Evolutionary conservation across 2,888 invertebrate species (phyloP), one percentile per base, ranked within the genome.

Genomic region (Pocota personata): DNA sequence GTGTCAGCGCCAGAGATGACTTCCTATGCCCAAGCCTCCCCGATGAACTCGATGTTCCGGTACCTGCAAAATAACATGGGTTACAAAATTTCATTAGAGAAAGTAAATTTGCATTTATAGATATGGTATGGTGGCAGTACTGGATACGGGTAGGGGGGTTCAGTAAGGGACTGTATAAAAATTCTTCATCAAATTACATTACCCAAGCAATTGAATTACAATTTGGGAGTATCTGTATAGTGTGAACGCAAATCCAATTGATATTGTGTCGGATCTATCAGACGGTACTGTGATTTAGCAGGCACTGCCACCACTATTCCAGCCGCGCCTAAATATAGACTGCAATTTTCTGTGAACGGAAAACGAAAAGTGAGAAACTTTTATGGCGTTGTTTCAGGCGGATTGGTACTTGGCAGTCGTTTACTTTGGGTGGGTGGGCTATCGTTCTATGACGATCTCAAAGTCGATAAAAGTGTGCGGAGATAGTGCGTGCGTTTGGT

Each of bases 1-100:
- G 95, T 71, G 95, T 95, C 72, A 95, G 93, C 37, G 95, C 95
- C 72, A 95, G 93, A 21, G 95, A 95, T 88, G 95, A 95, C 90
- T 95, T 95, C 88, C 95, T 93, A 88, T 94, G 93, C 71, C 95
- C 94, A 1, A 94, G 93, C 91, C 94, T 90, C 84, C 93, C 92
- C 62, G 92, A 95, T 75, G 95, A 94, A 71, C 94, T 94, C 67
- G 91, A 91, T 88, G 91, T 91, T 78, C 91, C 92, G 30, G 91
- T 91, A 89, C 94, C 92, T 92, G 87, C 2, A 89, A 89, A 71
- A 58, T 50, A 37, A 67, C 46, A 82, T 62, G 48, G 50, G 69
- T 82, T 78, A 78, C 57, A 62, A 67, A 78, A 82, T 73, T 87
- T 83, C 71, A 87, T 87, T 82, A 75, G 52, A 69, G 19, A 32